A percentile compares a stretch with the other conserved stretches of the same genome.
Conservation (phyloP, 1,140 invertebrate genomes). For the Fopius arisanus region DNA sequence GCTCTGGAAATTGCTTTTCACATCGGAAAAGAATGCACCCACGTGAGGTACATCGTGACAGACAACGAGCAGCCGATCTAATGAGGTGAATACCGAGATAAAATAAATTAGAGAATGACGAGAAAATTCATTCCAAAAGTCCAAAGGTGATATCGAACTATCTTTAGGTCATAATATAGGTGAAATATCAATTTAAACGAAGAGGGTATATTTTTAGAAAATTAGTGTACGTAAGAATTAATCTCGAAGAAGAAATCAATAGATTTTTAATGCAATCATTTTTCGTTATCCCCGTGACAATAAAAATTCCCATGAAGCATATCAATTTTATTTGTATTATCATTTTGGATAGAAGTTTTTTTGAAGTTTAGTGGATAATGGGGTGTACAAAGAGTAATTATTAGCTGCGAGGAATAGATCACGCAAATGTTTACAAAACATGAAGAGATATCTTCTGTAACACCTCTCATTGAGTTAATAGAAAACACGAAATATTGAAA, state of each 20-base stretch:
- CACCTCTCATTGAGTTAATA: no score
- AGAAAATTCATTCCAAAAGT: not conserved
- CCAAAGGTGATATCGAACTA: not conserved
- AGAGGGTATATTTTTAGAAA: slow-evolving; percentile 4
- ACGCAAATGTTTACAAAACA: no score
- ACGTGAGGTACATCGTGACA: slow-evolving; percentile 62
- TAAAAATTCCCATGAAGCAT: not conserved
- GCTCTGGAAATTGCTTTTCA: slow-evolving; percentile 80
- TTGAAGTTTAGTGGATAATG: not conserved
- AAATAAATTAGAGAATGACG: slow-evolving; percentile 21
- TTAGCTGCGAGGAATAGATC: no score
- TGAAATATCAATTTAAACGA: not conserved
- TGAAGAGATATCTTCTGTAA: no score
- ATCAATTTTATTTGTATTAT: not conserved
- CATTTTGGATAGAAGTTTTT: not conserved
- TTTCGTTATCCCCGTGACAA: not conserved
- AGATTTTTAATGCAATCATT: not conserved
- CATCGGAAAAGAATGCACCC: slow-evolving; percentile 79
- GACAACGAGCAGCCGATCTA: slow-evolving; percentile 62
- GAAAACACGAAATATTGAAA: no score
- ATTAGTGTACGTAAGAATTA: not conserved
- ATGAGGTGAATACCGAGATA: slow-evolving; percentile 61
- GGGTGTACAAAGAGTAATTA: no score
- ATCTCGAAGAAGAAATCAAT: not conserved
- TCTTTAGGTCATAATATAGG: not conserved